These are phyloP conservation scores for Oegoconia quadripuncta DNA, from an alignment of 2,888 invertebrate species.

Conservation along the genomic window DNA sequence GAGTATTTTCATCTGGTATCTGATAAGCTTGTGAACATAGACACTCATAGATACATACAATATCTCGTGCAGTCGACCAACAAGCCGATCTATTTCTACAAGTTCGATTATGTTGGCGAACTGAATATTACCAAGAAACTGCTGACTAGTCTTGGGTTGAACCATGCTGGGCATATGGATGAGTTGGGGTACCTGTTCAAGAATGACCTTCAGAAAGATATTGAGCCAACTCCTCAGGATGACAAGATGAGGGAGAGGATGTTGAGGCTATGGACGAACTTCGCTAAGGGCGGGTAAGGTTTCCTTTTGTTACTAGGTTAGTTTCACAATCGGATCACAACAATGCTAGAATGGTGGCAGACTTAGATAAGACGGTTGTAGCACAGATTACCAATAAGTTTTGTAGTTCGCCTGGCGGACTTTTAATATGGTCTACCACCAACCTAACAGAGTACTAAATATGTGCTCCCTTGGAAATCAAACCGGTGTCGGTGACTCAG, in stretches of 20 bases:
- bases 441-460: too few relatives aligned
- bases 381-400: too few relatives aligned
- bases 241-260: constrained; percentile 61
- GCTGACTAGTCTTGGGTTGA: constrained; percentile 29
- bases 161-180: constrained; percentile 54
- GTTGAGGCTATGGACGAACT: constrained; percentile 68
- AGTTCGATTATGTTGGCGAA: constrained; percentile 63
- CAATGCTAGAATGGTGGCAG: too few relatives aligned
- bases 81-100: constrained; percentile 60
- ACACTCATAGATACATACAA: constrained; percentile 54
- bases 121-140: constrained; percentile 45
- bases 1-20: constrained; percentile 55
- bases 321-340: too few relatives aligned
- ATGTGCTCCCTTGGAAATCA: too few relatives aligned
- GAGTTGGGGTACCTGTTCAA: constrained; percentile 64
- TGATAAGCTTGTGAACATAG: constrained; percentile 47
- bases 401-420: too few relatives aligned
- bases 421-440: too few relatives aligned
- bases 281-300: constrained; percentile 69
- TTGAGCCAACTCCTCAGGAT: constrained; percentile 53
- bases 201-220: constrained; percentile 46
- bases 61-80: constrained; percentile 53
- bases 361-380: too few relatives aligned
- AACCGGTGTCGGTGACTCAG: too few relatives aligned
- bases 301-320: too few relatives aligned